Evolutionary conservation across 2,113 vertebrate genomes (phyloP), one percentile per base, ranked within the genome.

Genomic region (Limanda limanda): DNA sequence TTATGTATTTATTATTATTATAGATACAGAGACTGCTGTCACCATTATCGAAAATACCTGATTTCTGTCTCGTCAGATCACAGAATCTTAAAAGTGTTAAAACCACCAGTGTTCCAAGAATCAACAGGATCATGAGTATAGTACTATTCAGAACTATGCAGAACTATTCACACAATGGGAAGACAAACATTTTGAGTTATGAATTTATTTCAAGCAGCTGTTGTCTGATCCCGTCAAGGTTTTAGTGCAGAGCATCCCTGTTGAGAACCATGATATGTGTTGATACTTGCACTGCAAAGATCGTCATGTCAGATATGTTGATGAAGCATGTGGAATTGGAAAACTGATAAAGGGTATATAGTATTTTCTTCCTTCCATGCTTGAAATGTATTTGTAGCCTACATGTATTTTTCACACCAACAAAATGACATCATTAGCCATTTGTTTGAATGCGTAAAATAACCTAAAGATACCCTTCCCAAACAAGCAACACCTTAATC

Each of bases 371-470:
- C 18, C 21, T 42, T 37, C 20, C n/a, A 47, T 61, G 37, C 24
- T 64, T 70, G 18, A 65, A 81, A 21, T 48, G 12, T 42, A 25
- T 54, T 17, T 65, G 23, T 71, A n/a, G 10, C 40, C 40, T 62
- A 62, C 13, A 35, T 68, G 40, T 73, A 13, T 18, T 71, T 63
- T 57, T 58, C 40, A 71, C 42, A 23, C 42, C 20, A 18, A 40
- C 18, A 27, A 61, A 48, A 71, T 13, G 1, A 31, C 24, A 55
- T 13, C 6, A 27, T 24, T 15, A 2, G 21, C 13, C 0, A 17
- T 59, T 31, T 73, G 40, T 48, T 59, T 15, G 14, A 67, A 61
- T 47, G 35, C 35, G 7, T 37, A 45, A 12, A 31, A 45, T 3
- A 45, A 37, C 35, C 13, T 45, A 3, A 52, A 25, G 5, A 17